A percentile compares a stretch with the other conserved stretches of the same genome.
Evolutionary conservation across 2,888 invertebrate species (phyloP).

Genomic region (Meta bourneti): DNA sequence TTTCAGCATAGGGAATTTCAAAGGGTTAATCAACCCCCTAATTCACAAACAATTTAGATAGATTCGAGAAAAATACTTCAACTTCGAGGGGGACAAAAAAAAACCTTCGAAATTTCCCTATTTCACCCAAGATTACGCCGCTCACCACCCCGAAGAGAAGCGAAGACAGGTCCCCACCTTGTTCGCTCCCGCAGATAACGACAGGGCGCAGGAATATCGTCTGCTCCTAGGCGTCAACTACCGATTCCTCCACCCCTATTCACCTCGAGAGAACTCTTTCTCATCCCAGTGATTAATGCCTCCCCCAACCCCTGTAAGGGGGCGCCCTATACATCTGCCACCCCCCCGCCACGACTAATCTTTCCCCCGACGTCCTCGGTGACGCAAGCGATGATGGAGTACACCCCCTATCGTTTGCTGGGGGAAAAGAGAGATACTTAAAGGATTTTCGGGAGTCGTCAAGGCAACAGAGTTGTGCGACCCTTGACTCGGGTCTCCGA

Average conservation of each 20-base stretch:
- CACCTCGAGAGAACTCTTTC: slow-evolving; percentile 36
- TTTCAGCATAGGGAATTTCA: too few relatives aligned
- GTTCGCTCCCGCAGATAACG: slow-evolving; percentile 9
- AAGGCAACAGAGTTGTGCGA: slow-evolving; percentile 44
- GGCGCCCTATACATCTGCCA: slow-evolving; percentile 56
- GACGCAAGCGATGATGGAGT: slow-evolving; percentile 48
- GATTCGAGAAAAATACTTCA: too few relatives aligned
- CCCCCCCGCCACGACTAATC: slow-evolving; percentile 51
- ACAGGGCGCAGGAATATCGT: slow-evolving; percentile 9
- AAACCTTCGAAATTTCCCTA: not conserved
- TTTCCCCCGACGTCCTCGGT: slow-evolving; percentile 28
- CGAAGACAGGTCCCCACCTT: not conserved
- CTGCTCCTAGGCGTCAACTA: not conserved
- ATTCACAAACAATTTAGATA: too few relatives aligned
- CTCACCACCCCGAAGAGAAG: not conserved
- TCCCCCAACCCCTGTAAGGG: slow-evolving; percentile 56
- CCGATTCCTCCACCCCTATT: not conserved
- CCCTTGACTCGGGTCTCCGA: slow-evolving; percentile 47
- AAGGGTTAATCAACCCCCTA: too few relatives aligned
- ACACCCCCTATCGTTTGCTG: not conserved
- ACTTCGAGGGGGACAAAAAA: too few relatives aligned
- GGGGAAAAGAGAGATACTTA: slow-evolving; percentile 34
- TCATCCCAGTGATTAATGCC: slow-evolving; percentile 30
- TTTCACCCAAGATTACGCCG: not conserved
- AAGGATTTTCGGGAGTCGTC: slow-evolving; percentile 52